Evolutionary conservation across 1,140 invertebrate genomes (phyloP).

Genomic region (Drosophila truncata): DNA sequence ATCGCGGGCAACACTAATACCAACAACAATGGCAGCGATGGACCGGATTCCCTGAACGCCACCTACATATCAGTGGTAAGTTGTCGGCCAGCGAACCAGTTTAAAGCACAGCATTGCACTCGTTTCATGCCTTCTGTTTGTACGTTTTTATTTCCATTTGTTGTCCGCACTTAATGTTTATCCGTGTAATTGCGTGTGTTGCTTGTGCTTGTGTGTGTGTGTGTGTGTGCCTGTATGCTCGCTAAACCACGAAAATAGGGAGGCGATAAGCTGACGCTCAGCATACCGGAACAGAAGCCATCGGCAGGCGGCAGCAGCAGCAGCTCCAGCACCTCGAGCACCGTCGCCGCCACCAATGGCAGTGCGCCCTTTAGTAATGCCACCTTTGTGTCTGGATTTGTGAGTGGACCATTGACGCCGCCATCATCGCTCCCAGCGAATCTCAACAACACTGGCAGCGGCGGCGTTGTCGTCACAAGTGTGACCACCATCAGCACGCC

Average conservation of each 20-base stretch:
- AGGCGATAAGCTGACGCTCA: conserved; percentile 91
- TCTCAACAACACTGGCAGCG: conserved; percentile 56
- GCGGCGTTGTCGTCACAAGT: conserved; percentile 50
- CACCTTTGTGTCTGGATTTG: conserved; percentile 70
- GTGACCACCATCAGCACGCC: conserved; percentile 68
- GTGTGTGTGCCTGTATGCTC: conserved; percentile 63
- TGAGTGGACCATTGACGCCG: conserved; percentile 61
- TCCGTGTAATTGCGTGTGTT: conserved; percentile 54
- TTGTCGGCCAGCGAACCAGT: conserved; percentile 70
- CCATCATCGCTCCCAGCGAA: conserved; percentile 63
- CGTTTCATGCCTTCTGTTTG: conserved; percentile 78
- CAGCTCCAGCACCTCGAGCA: conserved; percentile 55
- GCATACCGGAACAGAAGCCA: conserved; percentile 86
- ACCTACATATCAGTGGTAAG: conserved; percentile 92
- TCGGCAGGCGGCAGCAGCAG: conserved; percentile 41
- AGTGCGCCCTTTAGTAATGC: conserved; percentile 69
- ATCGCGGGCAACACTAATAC: conserved; percentile 35
- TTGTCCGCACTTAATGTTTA: conserved; percentile 69
- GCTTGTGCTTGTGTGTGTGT: conserved; percentile 76
- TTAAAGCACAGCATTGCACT: conserved; percentile 68
- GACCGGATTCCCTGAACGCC: conserved; percentile 86
- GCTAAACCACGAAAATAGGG: conserved; percentile 86
- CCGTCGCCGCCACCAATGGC: conserved; percentile 28
- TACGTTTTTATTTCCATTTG: conserved; percentile 76
- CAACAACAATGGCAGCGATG: conserved; percentile 57